These are phyloP conservation scores for Bombylius major DNA, from an alignment of 2,888 invertebrate species.

Conservation along the genomic window DNA sequence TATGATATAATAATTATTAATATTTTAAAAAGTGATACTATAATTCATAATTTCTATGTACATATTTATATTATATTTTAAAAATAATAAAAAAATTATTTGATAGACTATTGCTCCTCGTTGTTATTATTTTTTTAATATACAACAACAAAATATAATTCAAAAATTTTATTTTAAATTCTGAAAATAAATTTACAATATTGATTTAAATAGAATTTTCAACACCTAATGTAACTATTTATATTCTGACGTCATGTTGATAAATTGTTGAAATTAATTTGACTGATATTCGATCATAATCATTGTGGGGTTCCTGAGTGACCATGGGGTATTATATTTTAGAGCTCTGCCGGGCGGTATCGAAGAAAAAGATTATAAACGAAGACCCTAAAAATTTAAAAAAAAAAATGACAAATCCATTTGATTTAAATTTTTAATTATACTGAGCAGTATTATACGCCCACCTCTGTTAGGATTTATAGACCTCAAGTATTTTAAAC, in stretches of 20 bases:
- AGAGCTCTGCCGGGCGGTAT: not conserved
- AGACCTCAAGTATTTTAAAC: conserved; percentile 16
- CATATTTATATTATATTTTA: too few relatives aligned
- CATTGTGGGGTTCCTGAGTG: conserved; percentile 16
- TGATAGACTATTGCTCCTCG: too few relatives aligned
- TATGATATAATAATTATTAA: too few relatives aligned
- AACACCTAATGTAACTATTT: conserved; percentile 10
- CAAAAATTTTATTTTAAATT: too few relatives aligned
- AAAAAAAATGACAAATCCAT: conserved; percentile 22
- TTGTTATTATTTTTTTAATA: too few relatives aligned
- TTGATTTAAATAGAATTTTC: conserved; percentile 9
- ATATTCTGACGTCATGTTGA: conserved; percentile 5
- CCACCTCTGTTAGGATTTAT: conserved; percentile 22
- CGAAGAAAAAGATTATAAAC: not conserved
- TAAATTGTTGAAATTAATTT: conserved; percentile 21
- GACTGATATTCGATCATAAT: conserved; percentile 21
- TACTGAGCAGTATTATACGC: conserved; percentile 22
- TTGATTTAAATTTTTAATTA: conserved; percentile 24
- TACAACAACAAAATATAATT: too few relatives aligned
- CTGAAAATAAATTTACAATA: too few relatives aligned
- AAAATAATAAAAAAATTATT: too few relatives aligned
- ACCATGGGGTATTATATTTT: conserved; percentile 10
- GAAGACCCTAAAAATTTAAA: not conserved
- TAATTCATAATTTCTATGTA: too few relatives aligned
- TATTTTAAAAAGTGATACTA: too few relatives aligned